These are phyloP conservation scores for Petaurus breviceps DNA, from an alignment of 2,113 vertebrate genomes.

Conservation along the genomic window DNA sequence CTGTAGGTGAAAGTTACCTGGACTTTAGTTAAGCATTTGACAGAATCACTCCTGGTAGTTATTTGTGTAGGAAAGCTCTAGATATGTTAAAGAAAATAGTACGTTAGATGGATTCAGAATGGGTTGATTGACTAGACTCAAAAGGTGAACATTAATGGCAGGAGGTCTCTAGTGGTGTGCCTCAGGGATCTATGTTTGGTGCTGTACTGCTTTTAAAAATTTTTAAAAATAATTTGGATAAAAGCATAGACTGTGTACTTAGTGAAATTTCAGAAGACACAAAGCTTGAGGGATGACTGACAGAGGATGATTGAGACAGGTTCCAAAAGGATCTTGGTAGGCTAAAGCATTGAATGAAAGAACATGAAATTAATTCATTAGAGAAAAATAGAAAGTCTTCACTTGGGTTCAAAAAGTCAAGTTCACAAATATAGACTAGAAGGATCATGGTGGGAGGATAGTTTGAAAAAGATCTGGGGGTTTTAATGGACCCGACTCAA, in stretches of 20 bases:
- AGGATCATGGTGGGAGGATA: background rate
- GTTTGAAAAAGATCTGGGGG: background rate
- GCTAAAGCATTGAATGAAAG: background rate
- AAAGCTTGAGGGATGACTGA: background rate
- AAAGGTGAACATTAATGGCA: too few relatives aligned
- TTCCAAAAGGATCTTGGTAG: background rate
- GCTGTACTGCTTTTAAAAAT: background rate
- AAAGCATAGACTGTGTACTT: background rate
- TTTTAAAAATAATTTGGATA: background rate
- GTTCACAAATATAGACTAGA: background rate
- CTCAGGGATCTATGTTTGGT: too few relatives aligned
- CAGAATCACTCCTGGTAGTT: too few relatives aligned
- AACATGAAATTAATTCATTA: background rate
- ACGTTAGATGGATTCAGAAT: too few relatives aligned
- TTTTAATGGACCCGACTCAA: background rate
- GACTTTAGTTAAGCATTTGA: too few relatives aligned
- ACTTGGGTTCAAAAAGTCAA: background rate
- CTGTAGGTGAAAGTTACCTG: too few relatives aligned
- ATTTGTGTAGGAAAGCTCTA: too few relatives aligned
- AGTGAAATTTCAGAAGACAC: too few relatives aligned
- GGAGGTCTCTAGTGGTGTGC: too few relatives aligned
- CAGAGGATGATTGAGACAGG: background rate
- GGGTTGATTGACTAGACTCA: too few relatives aligned
- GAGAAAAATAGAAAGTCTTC: background rate
- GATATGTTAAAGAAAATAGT: too few relatives aligned